phyloP scores from a whole-genome alignment of 37 sponge, comb jelly and placozoan genomes.

The Axinella damicornis region DNA sequence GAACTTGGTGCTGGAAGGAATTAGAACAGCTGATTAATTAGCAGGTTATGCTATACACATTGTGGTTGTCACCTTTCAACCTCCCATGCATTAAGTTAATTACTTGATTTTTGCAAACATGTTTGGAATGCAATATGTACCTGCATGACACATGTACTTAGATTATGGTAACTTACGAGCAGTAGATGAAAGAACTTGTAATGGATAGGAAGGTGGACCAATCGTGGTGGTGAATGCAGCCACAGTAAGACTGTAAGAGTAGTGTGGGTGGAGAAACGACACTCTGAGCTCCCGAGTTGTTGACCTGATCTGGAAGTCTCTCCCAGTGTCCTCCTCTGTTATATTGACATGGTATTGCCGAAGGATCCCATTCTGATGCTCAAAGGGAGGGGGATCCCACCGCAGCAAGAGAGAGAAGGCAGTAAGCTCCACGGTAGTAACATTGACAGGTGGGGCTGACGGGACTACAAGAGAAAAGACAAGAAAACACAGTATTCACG shows the following conservation, averaged over 20 bases:
- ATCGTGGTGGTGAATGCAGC: neutral
- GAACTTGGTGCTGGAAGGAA: conserved; percentile 6
- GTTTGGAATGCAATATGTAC: too few relatives aligned
- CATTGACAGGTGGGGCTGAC: neutral
- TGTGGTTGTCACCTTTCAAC: too few relatives aligned
- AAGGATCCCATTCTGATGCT: conserved; percentile 37
- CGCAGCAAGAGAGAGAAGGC: conserved; percentile 7
- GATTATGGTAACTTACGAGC: too few relatives aligned
- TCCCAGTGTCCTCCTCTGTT: too few relatives aligned
- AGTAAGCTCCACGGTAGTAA: neutral
- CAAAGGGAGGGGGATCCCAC: conserved; percentile 30
- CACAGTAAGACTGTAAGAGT: conserved; percentile 2
- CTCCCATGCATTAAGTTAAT: too few relatives aligned
- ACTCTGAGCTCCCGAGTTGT: too few relatives aligned
- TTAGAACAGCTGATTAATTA: neutral
- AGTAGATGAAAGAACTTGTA: too few relatives aligned
- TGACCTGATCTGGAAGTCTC: neutral
- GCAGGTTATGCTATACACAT: too few relatives aligned
- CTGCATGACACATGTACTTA: too few relatives aligned
- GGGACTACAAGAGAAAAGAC: neutral
- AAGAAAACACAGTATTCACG: neutral
- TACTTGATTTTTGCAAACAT: too few relatives aligned
- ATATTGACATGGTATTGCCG: conserved; percentile 4
- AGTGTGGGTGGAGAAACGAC: conserved; percentile 2
- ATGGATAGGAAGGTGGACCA: too few relatives aligned